Evolutionary conservation across 92 coral and sea anemone genomes (phyloP).

Genomic region (Hydrozoanthus gracilis): DNA sequence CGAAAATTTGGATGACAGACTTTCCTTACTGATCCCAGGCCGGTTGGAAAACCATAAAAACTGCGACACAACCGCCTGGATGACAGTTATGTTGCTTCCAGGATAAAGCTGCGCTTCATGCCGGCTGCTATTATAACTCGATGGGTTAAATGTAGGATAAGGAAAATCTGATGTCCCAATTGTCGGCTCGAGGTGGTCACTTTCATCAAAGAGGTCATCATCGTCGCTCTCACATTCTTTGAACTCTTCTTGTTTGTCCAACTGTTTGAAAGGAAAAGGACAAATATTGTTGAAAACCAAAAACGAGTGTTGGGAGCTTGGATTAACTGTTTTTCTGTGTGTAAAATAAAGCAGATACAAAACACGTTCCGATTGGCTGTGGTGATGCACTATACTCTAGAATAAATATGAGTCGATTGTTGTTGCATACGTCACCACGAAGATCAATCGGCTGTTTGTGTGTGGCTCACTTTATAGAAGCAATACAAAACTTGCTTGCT

Average conservation of each 20-base stretch:
- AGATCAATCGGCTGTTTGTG: too few species aligned
- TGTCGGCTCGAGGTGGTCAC: not conserved
- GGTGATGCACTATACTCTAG: too few species aligned
- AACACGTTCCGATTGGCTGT: not conserved
- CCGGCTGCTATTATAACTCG: not conserved
- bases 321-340: not conserved
- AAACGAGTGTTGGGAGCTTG: not conserved
- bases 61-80: conserved; percentile 56
- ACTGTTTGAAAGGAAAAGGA: not conserved
- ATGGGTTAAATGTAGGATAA: not conserved
- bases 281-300: not conserved
- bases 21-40: conserved; percentile 55
- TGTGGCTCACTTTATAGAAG: too few species aligned
- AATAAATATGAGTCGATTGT: not conserved
- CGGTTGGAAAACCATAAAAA: conserved; percentile 58
- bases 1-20: conserved; percentile 40
- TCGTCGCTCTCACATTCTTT: not conserved
- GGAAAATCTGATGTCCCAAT: not conserved
- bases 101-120: conserved; percentile 38
- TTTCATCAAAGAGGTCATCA: not conserved
- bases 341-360: not conserved
- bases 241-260: not conserved
- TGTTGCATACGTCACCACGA: too few species aligned
- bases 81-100: conserved; percentile 44
- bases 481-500: too few species aligned